A percentile compares a stretch with the other conserved stretches of the same genome.
phyloP scores from a whole-genome alignment of 2,797 vertebrate species.

The Sebastes diaconus region DNA sequence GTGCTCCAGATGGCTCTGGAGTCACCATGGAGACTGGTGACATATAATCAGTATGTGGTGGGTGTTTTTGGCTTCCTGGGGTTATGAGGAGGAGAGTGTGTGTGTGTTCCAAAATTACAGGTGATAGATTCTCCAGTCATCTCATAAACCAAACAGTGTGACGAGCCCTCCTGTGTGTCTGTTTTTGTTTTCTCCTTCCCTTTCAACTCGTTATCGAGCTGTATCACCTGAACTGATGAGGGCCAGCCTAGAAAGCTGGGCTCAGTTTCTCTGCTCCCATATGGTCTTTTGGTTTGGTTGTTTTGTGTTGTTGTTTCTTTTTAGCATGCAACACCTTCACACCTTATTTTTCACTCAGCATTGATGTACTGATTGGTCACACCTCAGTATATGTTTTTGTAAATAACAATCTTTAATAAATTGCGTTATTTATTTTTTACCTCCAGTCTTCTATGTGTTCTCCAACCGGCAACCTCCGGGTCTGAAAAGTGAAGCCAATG shows the following conservation, averaged over 20 bases:
- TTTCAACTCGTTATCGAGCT: neutral
- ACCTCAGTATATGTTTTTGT: neutral
- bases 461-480: too few species aligned
- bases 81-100: neutral
- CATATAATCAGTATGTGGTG: conserved; percentile 48
- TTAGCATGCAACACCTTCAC: neutral
- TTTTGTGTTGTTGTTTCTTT: neutral
- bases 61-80: conserved; percentile 5
- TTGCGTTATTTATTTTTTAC: neutral
- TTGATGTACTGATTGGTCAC: neutral
- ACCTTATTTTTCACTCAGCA: neutral
- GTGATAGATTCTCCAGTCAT: neutral
- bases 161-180: neutral
- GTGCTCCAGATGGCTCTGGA: conserved; percentile 51
- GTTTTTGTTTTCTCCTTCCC: neutral
- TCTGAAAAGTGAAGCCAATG: too few species aligned
- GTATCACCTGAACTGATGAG: neutral
- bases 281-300: neutral
- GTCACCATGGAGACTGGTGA: conserved; percentile 70
- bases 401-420: neutral
- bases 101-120: neutral
- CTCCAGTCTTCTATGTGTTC: too few species aligned
- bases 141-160: neutral
- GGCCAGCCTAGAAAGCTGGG: neutral
- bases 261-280: neutral